Conservation (phyloP, 2,888 invertebrate species). For the Apotomis turbidana region DNA sequence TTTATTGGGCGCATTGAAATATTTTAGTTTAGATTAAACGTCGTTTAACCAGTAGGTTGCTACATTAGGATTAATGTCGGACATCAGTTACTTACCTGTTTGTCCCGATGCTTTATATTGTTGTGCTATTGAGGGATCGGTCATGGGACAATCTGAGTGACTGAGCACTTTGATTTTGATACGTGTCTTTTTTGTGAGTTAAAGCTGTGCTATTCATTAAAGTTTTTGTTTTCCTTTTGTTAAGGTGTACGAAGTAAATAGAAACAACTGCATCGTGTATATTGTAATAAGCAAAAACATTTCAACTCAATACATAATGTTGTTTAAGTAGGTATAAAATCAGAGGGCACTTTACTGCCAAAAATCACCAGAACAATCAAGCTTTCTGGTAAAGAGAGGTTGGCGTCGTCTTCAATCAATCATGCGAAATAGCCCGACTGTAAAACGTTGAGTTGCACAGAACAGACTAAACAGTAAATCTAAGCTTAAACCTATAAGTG, state of each 20-base stretch:
- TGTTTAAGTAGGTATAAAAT: too few species aligned
- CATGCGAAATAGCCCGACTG: too few species aligned
- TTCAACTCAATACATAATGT: too few species aligned
- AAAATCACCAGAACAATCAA: too few species aligned
- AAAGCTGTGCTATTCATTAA: conserved; percentile 28
- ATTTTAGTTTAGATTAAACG: conserved; percentile 82
- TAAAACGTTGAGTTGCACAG: too few species aligned
- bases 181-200: conserved; percentile 28
- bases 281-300: too few species aligned
- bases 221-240: conserved; percentile 6
- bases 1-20: conserved; percentile 81
- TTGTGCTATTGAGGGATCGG: conserved; percentile 60
- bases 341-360: background rate
- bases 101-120: conserved; percentile 54
- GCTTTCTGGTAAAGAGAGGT: too few species aligned
- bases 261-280: too few species aligned
- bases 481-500: too few species aligned
- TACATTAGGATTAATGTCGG: conserved; percentile 82
- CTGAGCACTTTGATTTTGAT: conserved; percentile 36
- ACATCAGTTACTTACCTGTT: conserved; percentile 75
- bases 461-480: too few species aligned
- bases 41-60: conserved; percentile 74
- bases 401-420: too few species aligned
- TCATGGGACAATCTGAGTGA: conserved; percentile 54
- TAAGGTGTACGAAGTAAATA: background rate